phyloP scores from a whole-genome alignment of 2,888 invertebrate genomes.

The Sesamia inferens region DNA sequence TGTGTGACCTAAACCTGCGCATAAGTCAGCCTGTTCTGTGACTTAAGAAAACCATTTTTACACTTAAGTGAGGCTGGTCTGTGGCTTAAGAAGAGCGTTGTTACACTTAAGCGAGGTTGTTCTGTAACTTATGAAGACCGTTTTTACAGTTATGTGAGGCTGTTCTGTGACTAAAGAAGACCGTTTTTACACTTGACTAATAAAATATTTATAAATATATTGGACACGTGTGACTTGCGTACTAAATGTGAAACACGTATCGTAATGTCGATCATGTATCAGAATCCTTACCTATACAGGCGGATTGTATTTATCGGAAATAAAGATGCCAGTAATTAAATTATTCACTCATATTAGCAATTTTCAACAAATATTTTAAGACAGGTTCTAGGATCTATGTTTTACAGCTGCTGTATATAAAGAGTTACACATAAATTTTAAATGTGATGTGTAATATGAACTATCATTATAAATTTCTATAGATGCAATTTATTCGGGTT shows the following conservation, averaged over 20 bases:
- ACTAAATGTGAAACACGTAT: neutral
- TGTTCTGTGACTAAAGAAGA: no score
- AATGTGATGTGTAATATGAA: neutral
- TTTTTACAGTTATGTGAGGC: no score
- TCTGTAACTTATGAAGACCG: neutral
- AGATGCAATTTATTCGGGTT: neutral
- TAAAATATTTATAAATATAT: neutral
- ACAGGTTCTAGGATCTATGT: neutral
- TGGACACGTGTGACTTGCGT: neutral
- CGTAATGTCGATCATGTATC: neutral
- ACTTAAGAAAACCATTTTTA: neutral
- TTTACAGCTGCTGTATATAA: neutral
- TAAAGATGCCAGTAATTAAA: neutral
- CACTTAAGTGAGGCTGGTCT: neutral
- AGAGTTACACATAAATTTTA: neutral
- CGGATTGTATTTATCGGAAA: neutral
- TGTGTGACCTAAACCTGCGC: no score
- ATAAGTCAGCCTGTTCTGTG: neutral
- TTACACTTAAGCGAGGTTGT: neutral
- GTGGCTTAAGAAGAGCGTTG: no score
- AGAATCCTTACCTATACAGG: neutral
- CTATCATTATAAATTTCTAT: neutral
- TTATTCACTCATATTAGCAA: neutral
- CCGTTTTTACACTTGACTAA: no score
- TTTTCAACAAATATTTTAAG: neutral